Base-by-base conservation (phyloP, 2,113 vertebrate species). In the Paedocypris sp. region DNA sequence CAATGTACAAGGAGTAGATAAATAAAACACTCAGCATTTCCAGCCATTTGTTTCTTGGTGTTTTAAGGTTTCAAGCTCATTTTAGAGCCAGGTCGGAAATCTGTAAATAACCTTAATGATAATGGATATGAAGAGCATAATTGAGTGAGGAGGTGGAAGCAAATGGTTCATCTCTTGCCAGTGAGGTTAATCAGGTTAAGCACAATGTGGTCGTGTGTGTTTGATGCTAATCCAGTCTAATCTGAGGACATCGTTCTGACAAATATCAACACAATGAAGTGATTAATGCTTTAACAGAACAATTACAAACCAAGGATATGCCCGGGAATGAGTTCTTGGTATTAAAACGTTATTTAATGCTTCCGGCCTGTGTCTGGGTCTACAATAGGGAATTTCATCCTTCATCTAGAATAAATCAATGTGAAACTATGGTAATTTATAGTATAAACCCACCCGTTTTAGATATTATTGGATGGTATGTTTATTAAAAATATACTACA, bases 161-260 rank as follows among this genome's bases (percentile, higher is more conserved):
- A 25, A n/a, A 43, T 22, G 36, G 29, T 54, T 69, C 46, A 49
- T 61, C 32, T 18, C n/a, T 53, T 52, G 36, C 33, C 42, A n/a
- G 31, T 22, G 35, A 28, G 50, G 53, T 66, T 70, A 70, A 66
- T 62, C 51, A 54, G 57, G 48, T 61, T 65, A 61, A 50, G 35
- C 31, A 23, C 33, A 56, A 50, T 62, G 38, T 65, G 60, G 62
- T 56, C 36, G 54, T 29, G 42, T 61, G 43, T 45, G 56, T 36
- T 61, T 50, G 22, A 61, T 6, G 36, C 48, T 54, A 60, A 65
- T 69, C 49, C 28, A 25, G 41, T 19, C 62, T 56, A 50, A 70
- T 70, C 67, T 56, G n/a, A 61, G 23, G 60, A 56, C 47, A 61
- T 65, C 49, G 65, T 69, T 50, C 25, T 26, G 43, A 66, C 32